Evolutionary conservation across 37 sponge, comb jelly and placozoan species (phyloP), one percentile per base, ranked within the genome.

Genomic region (Halisarca cf. caerulea): DNA sequence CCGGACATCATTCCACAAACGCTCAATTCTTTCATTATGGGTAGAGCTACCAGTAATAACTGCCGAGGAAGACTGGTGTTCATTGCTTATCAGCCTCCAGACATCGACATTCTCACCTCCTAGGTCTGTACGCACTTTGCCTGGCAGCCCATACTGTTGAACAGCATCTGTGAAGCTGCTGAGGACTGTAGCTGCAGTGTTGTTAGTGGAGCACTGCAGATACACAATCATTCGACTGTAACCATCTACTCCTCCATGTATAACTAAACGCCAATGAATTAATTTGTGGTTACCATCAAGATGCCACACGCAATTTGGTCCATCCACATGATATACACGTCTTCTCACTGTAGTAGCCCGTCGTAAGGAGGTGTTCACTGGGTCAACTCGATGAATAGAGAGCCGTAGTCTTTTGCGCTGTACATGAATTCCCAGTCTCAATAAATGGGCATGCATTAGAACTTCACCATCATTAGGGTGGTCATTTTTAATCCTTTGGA

Each of bases 301-400:
- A 9, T 69, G 71, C 71, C 37, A 69, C 37, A 69, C 71, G 33
- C 27, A 40, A 69, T 88, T 88, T 61, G 89, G 84, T 27, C 78
- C 84, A 25, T 59, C 54, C 33, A 70, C 89, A 59, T 70, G 40
- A 54, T 88, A 84, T 3, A 70, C 33, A 24, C 84, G 20, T 27
- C 89, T 82, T 66, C 82, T 60, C n/a, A 88, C 51, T 3, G 89
- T 57, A 40, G 36, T 24, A 43, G 77, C 3, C 1, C 84, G 27
- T 40, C 89, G 38, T 28, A 73, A 21, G 23, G 84, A 51, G 3
- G 74, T 69, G 42, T 55, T 73, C 27, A 35, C 37, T 8, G 89
- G 89, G 40, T 88, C 89, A 15, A 84, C 80, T 20, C 89, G 24
- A 36, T 79, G 70, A 25, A 88, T 53, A 2, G 89, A 3, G 0